Conservation (phyloP, 2,888 invertebrate species). For the Catocala fraxini region DNA sequence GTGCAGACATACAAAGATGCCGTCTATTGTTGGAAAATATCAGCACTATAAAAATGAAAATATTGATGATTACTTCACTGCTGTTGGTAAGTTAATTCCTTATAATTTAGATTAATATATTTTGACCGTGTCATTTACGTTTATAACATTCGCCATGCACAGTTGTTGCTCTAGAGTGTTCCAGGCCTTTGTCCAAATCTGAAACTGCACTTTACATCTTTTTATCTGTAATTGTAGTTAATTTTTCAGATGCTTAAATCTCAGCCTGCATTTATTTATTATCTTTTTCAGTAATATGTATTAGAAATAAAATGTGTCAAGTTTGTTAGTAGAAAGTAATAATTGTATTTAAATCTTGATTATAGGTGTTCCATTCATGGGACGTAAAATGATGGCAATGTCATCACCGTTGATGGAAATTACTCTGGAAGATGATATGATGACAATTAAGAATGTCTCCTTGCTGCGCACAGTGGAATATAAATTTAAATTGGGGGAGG, state of each 20-base stretch:
- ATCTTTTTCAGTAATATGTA: no score
- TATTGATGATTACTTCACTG: constrained; percentile 89
- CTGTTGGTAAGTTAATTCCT: constrained; percentile 84
- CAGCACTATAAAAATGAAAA: constrained; percentile 90
- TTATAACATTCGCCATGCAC: no score
- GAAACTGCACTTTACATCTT: no score
- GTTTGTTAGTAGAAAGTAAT: neutral
- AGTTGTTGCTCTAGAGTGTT: no score
- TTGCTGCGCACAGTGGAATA: constrained; percentile 85
- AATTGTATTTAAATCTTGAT: neutral
- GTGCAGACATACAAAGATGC: constrained; percentile 79
- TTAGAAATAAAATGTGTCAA: no score
- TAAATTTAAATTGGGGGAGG: constrained; percentile 88
- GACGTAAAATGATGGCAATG: constrained; percentile 89
- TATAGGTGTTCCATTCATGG: constrained; percentile 89
- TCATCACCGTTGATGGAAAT: constrained; percentile 89
- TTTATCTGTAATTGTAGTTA: no score
- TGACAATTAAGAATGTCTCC: constrained; percentile 88
- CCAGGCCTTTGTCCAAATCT: no score
- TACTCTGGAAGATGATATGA: constrained; percentile 81
- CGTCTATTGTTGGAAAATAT: constrained; percentile 88
- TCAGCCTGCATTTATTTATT: no score
- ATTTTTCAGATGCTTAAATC: no score
- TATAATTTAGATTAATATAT: neutral
- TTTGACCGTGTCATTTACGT: neutral